Evolutionary conservation across 2,113 vertebrate genomes (phyloP).

Genomic region (Elachura formosa): DNA sequence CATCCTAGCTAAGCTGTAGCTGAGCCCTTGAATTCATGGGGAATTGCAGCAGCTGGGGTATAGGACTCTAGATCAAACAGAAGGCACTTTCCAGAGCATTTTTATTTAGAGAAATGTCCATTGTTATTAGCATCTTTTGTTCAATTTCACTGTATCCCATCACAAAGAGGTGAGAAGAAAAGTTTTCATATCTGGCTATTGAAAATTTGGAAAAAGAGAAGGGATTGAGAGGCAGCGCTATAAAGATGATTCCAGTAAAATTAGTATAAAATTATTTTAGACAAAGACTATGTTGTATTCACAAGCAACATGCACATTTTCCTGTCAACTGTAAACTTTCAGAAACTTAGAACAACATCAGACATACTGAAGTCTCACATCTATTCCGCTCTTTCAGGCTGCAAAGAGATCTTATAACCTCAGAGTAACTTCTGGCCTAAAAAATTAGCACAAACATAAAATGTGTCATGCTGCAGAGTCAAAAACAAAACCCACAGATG

Average conservation of each 20-base stretch:
- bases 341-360: neutral
- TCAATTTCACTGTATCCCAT: neutral
- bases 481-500: neutral
- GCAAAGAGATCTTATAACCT: neutral
- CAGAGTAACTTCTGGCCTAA: neutral
- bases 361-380: neutral
- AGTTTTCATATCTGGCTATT: neutral
- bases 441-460: neutral
- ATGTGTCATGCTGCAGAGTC: neutral
- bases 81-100: neutral
- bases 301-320: neutral
- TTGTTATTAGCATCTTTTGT: neutral
- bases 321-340: neutral
- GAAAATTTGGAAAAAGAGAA: neutral
- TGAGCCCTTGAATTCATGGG: neutral
- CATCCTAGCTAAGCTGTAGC: accelerated
- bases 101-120: neutral
- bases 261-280: neutral
- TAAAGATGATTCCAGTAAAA: neutral
- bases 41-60: neutral
- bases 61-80: neutral
- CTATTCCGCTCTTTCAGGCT: neutral
- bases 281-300: accelerated
- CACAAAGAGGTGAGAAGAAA: neutral
- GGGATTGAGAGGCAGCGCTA: neutral